Evolutionary conservation across 1,140 invertebrate species (phyloP).

Genomic region (Hyles vespertilio): DNA sequence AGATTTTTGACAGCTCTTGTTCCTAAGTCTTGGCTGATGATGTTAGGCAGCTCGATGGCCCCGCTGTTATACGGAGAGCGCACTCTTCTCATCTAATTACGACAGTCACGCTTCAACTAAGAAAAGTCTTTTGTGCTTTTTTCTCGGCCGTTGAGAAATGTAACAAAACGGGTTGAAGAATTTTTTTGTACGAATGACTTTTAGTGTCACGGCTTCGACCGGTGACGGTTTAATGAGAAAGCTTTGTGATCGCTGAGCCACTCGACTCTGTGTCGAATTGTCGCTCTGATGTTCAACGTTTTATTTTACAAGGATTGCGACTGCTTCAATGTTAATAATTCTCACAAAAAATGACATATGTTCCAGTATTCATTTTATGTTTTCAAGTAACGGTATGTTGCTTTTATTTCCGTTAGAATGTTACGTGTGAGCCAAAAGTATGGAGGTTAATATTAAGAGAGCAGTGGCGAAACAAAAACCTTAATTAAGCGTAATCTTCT

Average conservation of each 20-base stretch:
- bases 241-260: slow-evolving; percentile 62
- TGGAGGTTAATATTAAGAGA: no score
- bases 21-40: no score
- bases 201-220: slow-evolving; percentile 65
- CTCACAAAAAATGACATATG: no score
- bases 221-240: slow-evolving; percentile 71
- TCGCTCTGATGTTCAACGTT: slow-evolving; percentile 47
- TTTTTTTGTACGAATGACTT: slow-evolving; percentile 67
- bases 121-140: slow-evolving; percentile 69
- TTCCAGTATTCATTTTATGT: no score
- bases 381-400: no score
- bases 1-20: no score
- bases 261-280: slow-evolving; percentile 68
- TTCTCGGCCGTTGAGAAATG: slow-evolving; percentile 66
- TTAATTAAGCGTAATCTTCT: no score
- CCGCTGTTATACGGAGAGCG: slow-evolving; percentile 28
- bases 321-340: neutral
- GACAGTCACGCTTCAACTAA: slow-evolving; percentile 70
- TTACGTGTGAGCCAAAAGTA: no score
- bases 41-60: neutral
- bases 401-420: no score
- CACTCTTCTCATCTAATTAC: slow-evolving; percentile 69
- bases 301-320: slow-evolving; percentile 54
- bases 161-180: slow-evolving; percentile 61
- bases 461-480: no score